A percentile compares a stretch with the other conserved stretches of the same genome.
Evolutionary conservation across 2,113 vertebrate species (phyloP).

Genomic region (Brachionichthys hirsutus): DNA sequence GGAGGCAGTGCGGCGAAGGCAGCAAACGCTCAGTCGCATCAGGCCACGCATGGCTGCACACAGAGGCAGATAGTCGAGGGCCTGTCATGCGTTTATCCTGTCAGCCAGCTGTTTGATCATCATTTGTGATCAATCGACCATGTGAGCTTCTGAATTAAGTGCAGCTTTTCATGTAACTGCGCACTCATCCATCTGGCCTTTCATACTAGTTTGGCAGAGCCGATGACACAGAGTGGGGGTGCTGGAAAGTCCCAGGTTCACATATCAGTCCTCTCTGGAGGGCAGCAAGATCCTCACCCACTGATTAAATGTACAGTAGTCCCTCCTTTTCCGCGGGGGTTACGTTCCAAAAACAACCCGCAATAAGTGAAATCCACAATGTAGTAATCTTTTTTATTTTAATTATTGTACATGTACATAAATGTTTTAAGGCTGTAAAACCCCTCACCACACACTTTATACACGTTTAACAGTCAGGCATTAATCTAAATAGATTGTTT

Average conservation of each 20-base stretch:
- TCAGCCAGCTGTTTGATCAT: slow-evolving; percentile 67
- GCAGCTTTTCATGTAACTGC: slow-evolving; percentile 56
- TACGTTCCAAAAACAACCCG: no score
- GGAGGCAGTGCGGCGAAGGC: slow-evolving; percentile 35
- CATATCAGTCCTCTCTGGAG: slow-evolving; percentile 10
- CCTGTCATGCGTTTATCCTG: slow-evolving; percentile 58
- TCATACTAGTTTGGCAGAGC: slow-evolving; percentile 35
- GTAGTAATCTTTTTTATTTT: no score
- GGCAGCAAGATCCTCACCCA: not conserved
- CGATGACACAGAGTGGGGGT: slow-evolving; percentile 42
- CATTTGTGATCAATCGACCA: slow-evolving; percentile 66
- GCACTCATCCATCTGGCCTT: slow-evolving; percentile 58
- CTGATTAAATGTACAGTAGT: slow-evolving; percentile 16
- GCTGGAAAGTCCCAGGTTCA: slow-evolving; percentile 26
- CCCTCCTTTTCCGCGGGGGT: no score
- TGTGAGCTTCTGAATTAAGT: slow-evolving; percentile 55
- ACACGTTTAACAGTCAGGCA: no score
- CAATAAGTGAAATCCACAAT: no score
- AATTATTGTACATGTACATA: no score
- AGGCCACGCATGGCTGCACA: slow-evolving; percentile 26
- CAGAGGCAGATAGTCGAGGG: slow-evolving; percentile 16
- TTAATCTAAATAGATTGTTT: no score
- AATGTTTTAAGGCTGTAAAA: no score
- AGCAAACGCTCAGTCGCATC: not conserved
- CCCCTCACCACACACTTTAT: no score